Conservation (phyloP, 2,888 invertebrate genomes). For the Thera britannica region DNA sequence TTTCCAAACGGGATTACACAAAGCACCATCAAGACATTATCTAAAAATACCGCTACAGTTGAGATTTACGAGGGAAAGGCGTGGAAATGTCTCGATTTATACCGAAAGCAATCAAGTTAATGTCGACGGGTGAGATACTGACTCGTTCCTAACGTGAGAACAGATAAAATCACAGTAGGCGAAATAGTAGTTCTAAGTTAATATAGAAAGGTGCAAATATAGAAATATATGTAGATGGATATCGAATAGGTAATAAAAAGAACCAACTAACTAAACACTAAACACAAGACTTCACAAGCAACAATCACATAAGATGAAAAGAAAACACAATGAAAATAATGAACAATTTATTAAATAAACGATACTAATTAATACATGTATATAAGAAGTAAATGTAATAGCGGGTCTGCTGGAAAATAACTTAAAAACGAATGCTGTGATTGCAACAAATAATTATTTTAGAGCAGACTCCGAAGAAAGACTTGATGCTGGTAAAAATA, state of each 20-base stretch:
- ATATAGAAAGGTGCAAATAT: background rate
- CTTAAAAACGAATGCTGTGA: no score
- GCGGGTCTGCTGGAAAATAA: conserved; percentile 28
- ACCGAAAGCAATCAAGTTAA: conserved; percentile 35
- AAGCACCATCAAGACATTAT: conserved; percentile 15
- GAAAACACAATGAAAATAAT: conserved; percentile 50
- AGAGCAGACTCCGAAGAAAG: conserved; percentile 21
- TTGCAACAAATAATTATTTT: conserved; percentile 15
- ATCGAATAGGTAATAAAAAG: background rate
- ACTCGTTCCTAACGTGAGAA: conserved; percentile 16
- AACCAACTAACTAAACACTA: conserved; percentile 6
- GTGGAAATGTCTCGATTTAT: conserved; percentile 39
- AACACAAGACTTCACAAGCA: conserved; percentile 36
- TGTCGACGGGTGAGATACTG: conserved; percentile 16
- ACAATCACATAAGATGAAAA: conserved; percentile 40
- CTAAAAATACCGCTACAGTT: conserved; percentile 29
- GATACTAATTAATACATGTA: conserved; percentile 12
- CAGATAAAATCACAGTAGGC: conserved; percentile 7
- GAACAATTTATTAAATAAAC: conserved; percentile 45
- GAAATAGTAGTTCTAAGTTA: background rate
- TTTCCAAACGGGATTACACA: background rate
- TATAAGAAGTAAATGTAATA: conserved; percentile 31
- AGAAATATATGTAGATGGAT: background rate
- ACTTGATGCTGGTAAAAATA: conserved; percentile 20
- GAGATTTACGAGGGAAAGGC: conserved; percentile 41